Conservation (phyloP, 1,140 invertebrate species). For the Wasmannia auropunctata region DNA sequence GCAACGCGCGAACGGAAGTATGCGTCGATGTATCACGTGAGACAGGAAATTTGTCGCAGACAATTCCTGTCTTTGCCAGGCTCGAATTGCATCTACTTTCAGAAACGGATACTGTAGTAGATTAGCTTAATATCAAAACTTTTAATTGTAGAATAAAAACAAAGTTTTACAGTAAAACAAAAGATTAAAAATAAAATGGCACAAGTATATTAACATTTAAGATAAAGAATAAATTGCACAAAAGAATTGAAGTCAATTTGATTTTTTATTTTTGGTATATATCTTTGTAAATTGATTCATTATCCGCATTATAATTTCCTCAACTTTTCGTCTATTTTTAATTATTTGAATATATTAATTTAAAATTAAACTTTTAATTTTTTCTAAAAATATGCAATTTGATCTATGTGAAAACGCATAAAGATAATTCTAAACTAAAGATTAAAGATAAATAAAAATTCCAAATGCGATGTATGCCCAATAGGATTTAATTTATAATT, state of each 20-base stretch:
- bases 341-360: background rate
- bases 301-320: background rate
- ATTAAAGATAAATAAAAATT: background rate
- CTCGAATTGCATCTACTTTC: constrained; percentile 28
- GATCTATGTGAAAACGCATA: background rate
- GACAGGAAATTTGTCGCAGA: constrained; percentile 36
- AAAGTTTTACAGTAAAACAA: background rate
- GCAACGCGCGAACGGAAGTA: constrained; percentile 1
- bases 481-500: background rate
- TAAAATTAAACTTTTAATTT: background rate
- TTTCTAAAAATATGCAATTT: background rate
- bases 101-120: constrained; percentile 10
- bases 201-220: background rate
- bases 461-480: background rate
- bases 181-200: background rate
- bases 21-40: constrained; percentile 39
- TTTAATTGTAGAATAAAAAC: background rate
- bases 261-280: background rate
- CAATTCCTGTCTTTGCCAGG: constrained; percentile 1
- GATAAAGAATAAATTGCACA: background rate
- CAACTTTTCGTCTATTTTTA: background rate
- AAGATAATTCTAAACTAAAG: background rate
- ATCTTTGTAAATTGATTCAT: background rate
- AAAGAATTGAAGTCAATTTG: background rate
- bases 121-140: background rate